Evolutionary conservation across 1,140 invertebrate genomes (phyloP).

Genomic region (Trichonephila clavata): DNA sequence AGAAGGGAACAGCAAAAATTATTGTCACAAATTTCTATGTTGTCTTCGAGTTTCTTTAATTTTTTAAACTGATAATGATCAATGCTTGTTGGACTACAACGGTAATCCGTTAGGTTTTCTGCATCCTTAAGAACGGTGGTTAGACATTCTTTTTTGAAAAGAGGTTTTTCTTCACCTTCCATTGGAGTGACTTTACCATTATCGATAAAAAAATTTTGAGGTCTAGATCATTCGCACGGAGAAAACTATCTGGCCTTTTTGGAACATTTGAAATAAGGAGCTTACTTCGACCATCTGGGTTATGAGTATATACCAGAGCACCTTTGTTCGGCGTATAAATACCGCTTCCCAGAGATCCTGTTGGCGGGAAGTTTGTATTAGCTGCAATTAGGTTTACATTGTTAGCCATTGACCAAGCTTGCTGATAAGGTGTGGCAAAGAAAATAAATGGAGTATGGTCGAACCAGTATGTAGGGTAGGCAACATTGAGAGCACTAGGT

Average conservation of each 20-base stretch:
- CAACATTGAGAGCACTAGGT: conserved; percentile 85
- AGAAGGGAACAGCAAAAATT: conserved; percentile 74
- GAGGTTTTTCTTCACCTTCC: not conserved
- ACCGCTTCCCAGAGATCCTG: conserved; percentile 75
- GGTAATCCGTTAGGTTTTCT: conserved; percentile 24
- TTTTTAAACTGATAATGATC: conserved; percentile 22
- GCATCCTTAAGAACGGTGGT: not conserved
- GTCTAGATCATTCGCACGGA: not conserved
- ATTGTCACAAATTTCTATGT: conserved; percentile 58
- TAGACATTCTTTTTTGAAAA: not conserved
- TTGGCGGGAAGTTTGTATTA: conserved; percentile 82
- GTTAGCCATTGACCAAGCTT: conserved; percentile 83
- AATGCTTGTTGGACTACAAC: not conserved
- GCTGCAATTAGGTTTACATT: conserved; percentile 84
- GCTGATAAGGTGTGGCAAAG: conserved; percentile 82
- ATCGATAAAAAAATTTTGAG: conserved; percentile 18
- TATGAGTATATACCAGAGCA: conserved; percentile 52
- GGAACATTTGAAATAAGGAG: conserved; percentile 70
- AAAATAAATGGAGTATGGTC: conserved; percentile 88
- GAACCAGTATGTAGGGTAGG: conserved; percentile 88
- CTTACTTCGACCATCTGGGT: conserved; percentile 44
- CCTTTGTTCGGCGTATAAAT: conserved; percentile 70
- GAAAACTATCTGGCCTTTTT: not conserved
- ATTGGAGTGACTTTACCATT: not conserved
- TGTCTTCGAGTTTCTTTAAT: conserved; percentile 20